Evolutionary conservation across 2,113 vertebrate genomes (phyloP).

Genomic region (Limnothrissa miodon): DNA sequence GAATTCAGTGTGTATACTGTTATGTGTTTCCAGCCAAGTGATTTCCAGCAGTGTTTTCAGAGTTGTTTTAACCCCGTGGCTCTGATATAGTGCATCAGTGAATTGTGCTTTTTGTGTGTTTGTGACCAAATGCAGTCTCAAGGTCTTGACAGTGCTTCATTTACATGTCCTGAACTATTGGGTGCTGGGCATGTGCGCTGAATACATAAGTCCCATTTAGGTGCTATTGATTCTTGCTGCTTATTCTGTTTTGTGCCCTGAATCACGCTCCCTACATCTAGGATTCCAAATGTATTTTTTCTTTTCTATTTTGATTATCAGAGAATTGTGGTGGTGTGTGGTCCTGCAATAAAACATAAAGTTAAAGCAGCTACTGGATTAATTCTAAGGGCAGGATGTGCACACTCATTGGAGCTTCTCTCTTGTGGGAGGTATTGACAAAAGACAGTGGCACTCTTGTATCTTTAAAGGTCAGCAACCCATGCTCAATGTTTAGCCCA

Average conservation of each 20-base stretch:
- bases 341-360: not conserved
- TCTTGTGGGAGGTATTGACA: not conserved
- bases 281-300: not conserved
- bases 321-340: not conserved
- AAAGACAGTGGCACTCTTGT: not conserved
- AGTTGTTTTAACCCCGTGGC: not conserved
- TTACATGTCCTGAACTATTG: not conserved
- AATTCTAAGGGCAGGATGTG: not conserved
- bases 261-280: not conserved
- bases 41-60: not conserved
- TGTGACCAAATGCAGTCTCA: not conserved
- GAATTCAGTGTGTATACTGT: not conserved
- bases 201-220: not conserved
- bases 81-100: not conserved
- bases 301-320: too few species aligned
- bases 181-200: not conserved
- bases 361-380: not conserved
- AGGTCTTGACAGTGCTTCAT: not conserved
- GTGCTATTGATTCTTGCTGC: not conserved
- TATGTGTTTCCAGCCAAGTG: not conserved
- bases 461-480: not conserved
- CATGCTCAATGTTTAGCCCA: not conserved
- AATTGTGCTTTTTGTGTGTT: not conserved
- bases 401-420: not conserved
- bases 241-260: not conserved